Conservation (phyloP, 2,113 vertebrate genomes). For the Hipposideros armiger region DNA sequence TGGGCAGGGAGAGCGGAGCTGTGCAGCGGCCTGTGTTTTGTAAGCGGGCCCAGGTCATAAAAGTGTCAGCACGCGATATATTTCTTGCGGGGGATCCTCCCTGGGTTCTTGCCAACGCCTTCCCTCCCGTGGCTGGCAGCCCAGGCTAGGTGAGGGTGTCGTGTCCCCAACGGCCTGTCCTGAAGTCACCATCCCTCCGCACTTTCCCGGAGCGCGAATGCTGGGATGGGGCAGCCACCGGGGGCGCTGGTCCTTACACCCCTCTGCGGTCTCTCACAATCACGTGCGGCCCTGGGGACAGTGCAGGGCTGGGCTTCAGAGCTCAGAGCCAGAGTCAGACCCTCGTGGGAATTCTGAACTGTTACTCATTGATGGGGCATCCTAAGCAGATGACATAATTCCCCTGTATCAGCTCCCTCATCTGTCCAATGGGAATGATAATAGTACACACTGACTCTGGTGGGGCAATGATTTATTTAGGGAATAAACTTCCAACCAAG, state of each 20-base stretch:
- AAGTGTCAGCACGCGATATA: slow-evolving; percentile 90
- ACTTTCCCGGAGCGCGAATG: accelerated
- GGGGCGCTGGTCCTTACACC: no score
- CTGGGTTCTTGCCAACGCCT: slow-evolving; percentile 83
- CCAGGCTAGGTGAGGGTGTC: background rate
- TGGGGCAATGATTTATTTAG: background rate
- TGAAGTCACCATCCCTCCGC: background rate
- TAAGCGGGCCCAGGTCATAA: slow-evolving; percentile 88
- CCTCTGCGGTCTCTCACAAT: background rate
- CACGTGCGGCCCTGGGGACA: background rate
- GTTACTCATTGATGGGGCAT: background rate
- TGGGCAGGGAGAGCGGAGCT: slow-evolving; percentile 83
- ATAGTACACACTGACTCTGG: no score
- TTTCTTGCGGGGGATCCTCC: slow-evolving; percentile 87
- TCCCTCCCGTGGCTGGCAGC: slow-evolving; percentile 61
- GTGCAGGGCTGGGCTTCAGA: background rate
- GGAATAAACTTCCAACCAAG: background rate
- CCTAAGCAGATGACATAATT: no score
- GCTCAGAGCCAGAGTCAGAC: background rate
- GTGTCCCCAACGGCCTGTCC: background rate
- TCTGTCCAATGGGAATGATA: background rate
- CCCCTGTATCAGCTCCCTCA: background rate
- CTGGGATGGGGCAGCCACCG: accelerated
- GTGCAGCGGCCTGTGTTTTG: slow-evolving; percentile 87
- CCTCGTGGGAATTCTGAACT: background rate